A percentile compares a stretch with the other conserved stretches of the same genome.
phyloP scores from a whole-genome alignment of 2,797 vertebrate species.

The Gymnodraco acuticeps region DNA sequence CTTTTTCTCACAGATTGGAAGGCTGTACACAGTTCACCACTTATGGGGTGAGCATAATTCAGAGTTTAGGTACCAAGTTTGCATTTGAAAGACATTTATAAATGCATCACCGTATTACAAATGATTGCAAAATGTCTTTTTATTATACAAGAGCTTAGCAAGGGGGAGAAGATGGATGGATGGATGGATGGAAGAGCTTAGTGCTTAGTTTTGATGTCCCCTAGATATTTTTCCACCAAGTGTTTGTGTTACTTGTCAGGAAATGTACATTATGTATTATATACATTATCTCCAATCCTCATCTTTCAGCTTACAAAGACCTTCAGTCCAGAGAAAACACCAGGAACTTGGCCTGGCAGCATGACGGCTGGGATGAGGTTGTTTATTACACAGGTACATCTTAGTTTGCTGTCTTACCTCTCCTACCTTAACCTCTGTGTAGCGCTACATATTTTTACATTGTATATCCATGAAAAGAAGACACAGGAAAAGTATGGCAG shows the following conservation, averaged over 20 bases:
- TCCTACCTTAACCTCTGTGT: not conserved
- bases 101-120: not conserved
- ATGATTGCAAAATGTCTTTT: not conserved
- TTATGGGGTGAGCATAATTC: slow-evolving; percentile 90
- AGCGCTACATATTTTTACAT: too few relatives aligned
- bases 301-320: slow-evolving; percentile 92
- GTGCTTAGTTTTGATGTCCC: not conserved
- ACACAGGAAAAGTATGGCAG: too few relatives aligned
- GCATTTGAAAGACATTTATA: not conserved
- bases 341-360: slow-evolving; percentile 94
- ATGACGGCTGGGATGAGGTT: slow-evolving; percentile 95
- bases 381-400: slow-evolving; percentile 95
- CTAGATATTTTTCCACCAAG: not conserved
- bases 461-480: too few relatives aligned
- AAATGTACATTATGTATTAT: not conserved
- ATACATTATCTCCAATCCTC: not conserved
- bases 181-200: too few relatives aligned
- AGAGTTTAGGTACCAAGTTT: not conserved
- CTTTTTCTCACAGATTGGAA: slow-evolving; percentile 97
- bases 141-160: not conserved
- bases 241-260: not conserved
- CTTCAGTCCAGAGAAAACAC: slow-evolving; percentile 94
- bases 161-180: too few relatives aligned
- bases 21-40: slow-evolving; percentile 94
- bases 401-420: not conserved